Base-by-base conservation (phyloP, 2,888 invertebrate species). In the Neoitamus cyanurus region DNA sequence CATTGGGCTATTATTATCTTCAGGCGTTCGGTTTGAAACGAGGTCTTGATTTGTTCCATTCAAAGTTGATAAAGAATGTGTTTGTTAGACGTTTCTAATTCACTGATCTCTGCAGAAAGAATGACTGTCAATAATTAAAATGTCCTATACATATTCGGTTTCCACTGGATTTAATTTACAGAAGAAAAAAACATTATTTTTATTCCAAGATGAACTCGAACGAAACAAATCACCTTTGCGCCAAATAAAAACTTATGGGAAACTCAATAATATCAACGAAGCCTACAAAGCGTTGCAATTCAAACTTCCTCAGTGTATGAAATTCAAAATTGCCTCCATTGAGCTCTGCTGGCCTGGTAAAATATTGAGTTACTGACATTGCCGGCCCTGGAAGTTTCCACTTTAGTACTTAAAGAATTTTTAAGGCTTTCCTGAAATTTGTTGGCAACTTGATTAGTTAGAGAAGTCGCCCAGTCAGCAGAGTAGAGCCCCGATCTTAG, bases 291-390 rank as follows among this genome's bases (percentile, higher is more conserved):
- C 3, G 3, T 34, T 34, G 7, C 6, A 6, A 58, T 20, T 25
- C 20, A 20, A 6, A 20, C 6, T 2, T 48, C 48, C 4, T 48
- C 20, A 3, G 7, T 9, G 58, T 20, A 58, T 25, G 6, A 58
- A 58, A 58, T 20, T 28, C 13, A 25, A 70, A 70, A 70, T 1
- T 20, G 34, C 70, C 31, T 70, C 3, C 70, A 28, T 6, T 3
- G 15, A n/a, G 46, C 42, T 69, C 86, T 87, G 87, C 30, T 75
- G n/a, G 83, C 87, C 87, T 87, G 85, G 83, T 87, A 30, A 25
- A 85, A 87, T 86, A 87, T 87, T 87, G 86, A 86, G 87, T 86
- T 87, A 87, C 87, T 87, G 87, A 87, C 87, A 86, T 86, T 86
- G 86, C 83, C 86, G 86, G 86, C 86, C 85, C 86, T 87, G 86